Conservation (phyloP, 2,113 vertebrate species). For the Forbesichthys agassizii region DNA sequence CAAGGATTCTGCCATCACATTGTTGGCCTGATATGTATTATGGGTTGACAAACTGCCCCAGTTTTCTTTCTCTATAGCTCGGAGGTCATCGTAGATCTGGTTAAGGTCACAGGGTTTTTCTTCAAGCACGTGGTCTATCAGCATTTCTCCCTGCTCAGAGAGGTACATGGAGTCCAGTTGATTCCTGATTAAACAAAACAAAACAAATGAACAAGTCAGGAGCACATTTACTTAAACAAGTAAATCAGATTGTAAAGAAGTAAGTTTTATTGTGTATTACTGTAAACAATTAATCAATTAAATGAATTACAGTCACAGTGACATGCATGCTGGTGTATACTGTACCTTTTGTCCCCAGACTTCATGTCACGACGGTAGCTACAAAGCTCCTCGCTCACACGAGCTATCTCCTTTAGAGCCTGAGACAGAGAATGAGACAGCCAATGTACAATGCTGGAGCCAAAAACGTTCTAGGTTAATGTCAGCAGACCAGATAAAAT, state of each 20-base stretch:
- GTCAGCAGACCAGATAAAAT: neutral
- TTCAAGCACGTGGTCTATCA: conserved; percentile 56
- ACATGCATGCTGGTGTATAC: conserved; percentile 65
- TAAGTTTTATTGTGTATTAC: neutral
- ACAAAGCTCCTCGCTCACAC: conserved; percentile 95
- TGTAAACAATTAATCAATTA: neutral
- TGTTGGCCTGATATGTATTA: conserved; percentile 43
- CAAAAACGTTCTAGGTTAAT: neutral
- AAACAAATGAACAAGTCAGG: neutral
- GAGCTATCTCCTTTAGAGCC: conserved; percentile 96
- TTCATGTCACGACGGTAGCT: conserved; percentile 95
- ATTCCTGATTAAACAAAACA: conserved; percentile 55
- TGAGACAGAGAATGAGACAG: conserved; percentile 56
- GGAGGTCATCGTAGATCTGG: conserved; percentile 72
- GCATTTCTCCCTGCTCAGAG: conserved; percentile 62
- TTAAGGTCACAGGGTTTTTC: conserved; percentile 60
- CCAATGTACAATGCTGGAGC: conserved; percentile 21
- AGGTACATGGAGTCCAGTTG: conserved; percentile 60
- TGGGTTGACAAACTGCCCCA: conserved; percentile 72
- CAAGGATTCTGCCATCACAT: conserved; percentile 30
- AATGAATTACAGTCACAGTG: conserved; percentile 8
- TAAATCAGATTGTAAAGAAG: neutral
- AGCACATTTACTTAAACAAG: conserved; percentile 6
- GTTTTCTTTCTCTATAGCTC: conserved; percentile 74
- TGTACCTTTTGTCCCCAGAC: conserved; percentile 82